Percentiles rank a stretch among this genome's conserved stretches.
Evolutionary conservation across 1,140 invertebrate genomes (phyloP).

Genomic region (Atta texana): DNA sequence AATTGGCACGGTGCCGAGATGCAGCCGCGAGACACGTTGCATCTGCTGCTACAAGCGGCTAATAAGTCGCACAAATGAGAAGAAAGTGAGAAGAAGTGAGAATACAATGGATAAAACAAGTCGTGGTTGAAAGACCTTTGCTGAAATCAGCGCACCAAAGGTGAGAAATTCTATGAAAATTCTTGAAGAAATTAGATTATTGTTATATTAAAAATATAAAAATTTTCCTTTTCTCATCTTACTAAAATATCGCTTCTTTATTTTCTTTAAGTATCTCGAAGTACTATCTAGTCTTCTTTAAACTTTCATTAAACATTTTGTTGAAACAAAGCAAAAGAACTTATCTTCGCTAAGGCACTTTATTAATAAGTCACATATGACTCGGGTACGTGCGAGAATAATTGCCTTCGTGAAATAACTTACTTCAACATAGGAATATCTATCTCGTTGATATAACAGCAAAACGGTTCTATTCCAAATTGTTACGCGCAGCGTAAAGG

Average conservation of each 20-base stretch:
- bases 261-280: not conserved
- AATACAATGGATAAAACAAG: constrained; percentile 28
- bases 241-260: not conserved
- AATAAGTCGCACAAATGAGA: constrained; percentile 50
- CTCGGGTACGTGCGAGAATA: not conserved
- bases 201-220: not conserved
- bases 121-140: constrained; percentile 14
- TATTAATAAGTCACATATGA: not conserved
- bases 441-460: not conserved
- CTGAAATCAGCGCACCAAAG: not conserved
- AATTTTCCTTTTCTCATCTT: not conserved
- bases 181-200: not conserved
- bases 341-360: not conserved
- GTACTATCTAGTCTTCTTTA: not conserved
- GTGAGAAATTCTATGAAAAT: not conserved
- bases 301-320: not conserved
- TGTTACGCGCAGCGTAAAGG: not conserved
- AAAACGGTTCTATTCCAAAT: not conserved
- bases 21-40: constrained; percentile 45
- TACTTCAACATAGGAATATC: not conserved
- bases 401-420: not conserved
- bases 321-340: not conserved
- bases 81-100: not conserved
- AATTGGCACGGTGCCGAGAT: constrained; percentile 46
- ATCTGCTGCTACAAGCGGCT: constrained; percentile 39